phyloP scores from a whole-genome alignment of 2,888 invertebrate species.

The Drosophila rubida region DNA sequence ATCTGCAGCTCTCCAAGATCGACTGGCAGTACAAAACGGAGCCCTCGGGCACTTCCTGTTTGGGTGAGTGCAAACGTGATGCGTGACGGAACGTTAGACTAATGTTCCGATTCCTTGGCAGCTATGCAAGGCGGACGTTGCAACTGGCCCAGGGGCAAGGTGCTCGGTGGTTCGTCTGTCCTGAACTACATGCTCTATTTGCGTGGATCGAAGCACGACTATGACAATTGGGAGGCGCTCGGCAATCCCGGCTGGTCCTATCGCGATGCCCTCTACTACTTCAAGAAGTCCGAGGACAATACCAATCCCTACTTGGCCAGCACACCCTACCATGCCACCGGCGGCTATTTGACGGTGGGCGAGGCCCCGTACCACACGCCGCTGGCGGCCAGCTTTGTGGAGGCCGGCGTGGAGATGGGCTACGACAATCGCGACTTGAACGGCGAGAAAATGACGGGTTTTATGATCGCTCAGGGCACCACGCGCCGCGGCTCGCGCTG shows the following conservation, averaged over 20 bases:
- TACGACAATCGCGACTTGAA: slow-evolving; percentile 95
- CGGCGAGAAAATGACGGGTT: slow-evolving; percentile 93
- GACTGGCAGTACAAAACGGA: slow-evolving; percentile 98
- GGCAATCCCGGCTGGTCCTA: slow-evolving; percentile 96
- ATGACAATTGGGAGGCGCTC: slow-evolving; percentile 94
- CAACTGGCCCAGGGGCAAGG: slow-evolving; percentile 97
- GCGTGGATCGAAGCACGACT: slow-evolving; percentile 94
- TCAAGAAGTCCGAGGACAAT: slow-evolving; percentile 96
- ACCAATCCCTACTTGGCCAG: slow-evolving; percentile 92
- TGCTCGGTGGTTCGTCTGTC: slow-evolving; percentile 93
- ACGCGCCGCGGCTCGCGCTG: slow-evolving; percentile 92
- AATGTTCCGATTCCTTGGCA: slow-evolving; percentile 75
- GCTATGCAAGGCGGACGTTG: slow-evolving; percentile 94
- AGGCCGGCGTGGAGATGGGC: slow-evolving; percentile 93
- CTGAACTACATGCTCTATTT: slow-evolving; percentile 97
- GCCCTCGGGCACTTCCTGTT: slow-evolving; percentile 92
- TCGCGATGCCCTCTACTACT: slow-evolving; percentile 91
- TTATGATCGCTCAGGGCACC: slow-evolving; percentile 95
- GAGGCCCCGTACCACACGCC: slow-evolving; percentile 96
- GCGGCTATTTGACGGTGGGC: slow-evolving; percentile 93
- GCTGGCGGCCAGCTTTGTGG: slow-evolving; percentile 91
- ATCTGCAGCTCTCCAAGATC: slow-evolving; percentile 93
- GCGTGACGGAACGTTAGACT: no score
- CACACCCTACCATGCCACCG: slow-evolving; percentile 92
- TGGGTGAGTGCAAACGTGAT: slow-evolving; percentile 87